Evolutionary conservation across 2,888 invertebrate species (phyloP), one percentile per base, ranked within the genome.

Genomic region (Euplexia lucipara): DNA sequence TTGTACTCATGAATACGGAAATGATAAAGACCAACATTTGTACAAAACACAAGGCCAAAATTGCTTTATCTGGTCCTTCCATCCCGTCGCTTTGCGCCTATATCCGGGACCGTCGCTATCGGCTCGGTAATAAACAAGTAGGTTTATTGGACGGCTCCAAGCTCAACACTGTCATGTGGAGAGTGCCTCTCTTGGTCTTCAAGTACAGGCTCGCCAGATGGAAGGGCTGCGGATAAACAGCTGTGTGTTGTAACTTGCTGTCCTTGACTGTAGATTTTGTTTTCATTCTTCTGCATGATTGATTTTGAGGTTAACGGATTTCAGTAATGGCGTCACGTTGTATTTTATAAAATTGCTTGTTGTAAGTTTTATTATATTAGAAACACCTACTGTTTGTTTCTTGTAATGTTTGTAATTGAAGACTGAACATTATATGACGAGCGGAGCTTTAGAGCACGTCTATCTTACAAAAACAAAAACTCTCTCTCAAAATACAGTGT

Each of bases 111-210:
- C 34, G 53, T 48, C 35, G 18, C 61, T 72, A 66, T 74, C 69
- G 49, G 57, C 79, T 75, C 51, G 76, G 83, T 76, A 76, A 85
- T 90, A 88, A 90, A 89, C 86, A 82, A 77, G 65, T 68, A 63
- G 79, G 68, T 88, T 88, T 89, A 89, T 89, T 85, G 79, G 67
- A 67, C 66, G 75, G 75, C 75, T 79, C 72, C 61, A 67, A 70
- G 70, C 75, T 76, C 71, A 76, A 78, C 75, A 75, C n/a, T 81
- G 83, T 77, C 83, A 68, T 56, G 59, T 61, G 66, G 54, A 47
- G 70, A 62, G 63, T 44, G 42, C 22, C 54, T 37, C 75, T 60
- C 54, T 42, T 39, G 47, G 61, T 42, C 44, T 26, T 39, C 26
- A 12, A 51, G 45, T 60, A 60, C 59, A 39, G 53, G 59, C 57